phyloP scores from a whole-genome alignment of 53 echinoderm and acorn worm genomes.

The Henricia sp. region DNA sequence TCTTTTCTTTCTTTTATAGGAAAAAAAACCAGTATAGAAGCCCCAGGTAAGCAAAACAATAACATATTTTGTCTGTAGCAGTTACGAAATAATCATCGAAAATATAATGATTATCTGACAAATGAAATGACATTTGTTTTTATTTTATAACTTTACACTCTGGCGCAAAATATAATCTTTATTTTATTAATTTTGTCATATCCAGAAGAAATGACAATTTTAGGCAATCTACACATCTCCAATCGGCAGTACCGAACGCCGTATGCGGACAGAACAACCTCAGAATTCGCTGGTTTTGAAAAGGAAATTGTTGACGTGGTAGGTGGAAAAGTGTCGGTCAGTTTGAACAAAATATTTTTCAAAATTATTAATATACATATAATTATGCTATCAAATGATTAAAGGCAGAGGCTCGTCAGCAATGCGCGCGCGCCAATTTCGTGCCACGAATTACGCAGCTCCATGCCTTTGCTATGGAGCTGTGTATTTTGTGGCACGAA shows the following conservation, averaged over 20 bases:
- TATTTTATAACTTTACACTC: neutral
- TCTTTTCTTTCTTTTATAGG: neutral
- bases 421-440: too few relatives aligned
- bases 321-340: neutral
- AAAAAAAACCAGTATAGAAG: slow-evolving; percentile 6
- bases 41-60: slow-evolving; percentile 49
- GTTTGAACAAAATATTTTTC: too few relatives aligned
- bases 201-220: slow-evolving; percentile 36
- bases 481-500: too few relatives aligned
- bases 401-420: too few relatives aligned
- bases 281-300: slow-evolving; percentile 20
- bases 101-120: too few relatives aligned
- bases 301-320: slow-evolving; percentile 27
- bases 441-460: too few relatives aligned
- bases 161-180: neutral
- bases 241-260: slow-evolving; percentile 8
- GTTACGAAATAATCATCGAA: too few relatives aligned
- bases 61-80: too few relatives aligned
- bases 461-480: too few relatives aligned
- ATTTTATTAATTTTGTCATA: neutral
- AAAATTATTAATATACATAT: too few relatives aligned
- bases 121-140: neutral
- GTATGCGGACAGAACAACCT: slow-evolving; percentile 14
- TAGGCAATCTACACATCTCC: slow-evolving; percentile 37
- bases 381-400: too few relatives aligned